phyloP scores from a whole-genome alignment of 2,797 vertebrate genomes.

The Heterohyrax brucei region DNA sequence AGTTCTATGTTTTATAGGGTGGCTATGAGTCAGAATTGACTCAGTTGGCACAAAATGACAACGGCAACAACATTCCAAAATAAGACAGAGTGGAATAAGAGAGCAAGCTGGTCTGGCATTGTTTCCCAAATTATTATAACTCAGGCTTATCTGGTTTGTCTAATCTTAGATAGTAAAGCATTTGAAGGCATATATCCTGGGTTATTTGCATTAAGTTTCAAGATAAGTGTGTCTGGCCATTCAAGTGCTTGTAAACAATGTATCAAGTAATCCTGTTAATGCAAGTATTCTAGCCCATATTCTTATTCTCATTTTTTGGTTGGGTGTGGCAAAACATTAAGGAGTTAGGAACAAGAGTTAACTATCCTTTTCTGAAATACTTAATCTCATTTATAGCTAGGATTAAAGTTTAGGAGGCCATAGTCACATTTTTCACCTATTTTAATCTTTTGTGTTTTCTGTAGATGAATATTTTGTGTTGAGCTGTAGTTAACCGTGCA shows the following conservation, averaged over 20 bases:
- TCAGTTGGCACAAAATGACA: background rate
- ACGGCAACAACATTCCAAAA: background rate
- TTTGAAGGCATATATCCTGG: constrained; percentile 53
- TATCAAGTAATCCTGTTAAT: constrained; percentile 25
- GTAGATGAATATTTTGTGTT: constrained; percentile 53
- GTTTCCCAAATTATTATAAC: constrained; percentile 4
- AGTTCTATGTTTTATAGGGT: background rate
- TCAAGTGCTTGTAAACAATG: constrained; percentile 16
- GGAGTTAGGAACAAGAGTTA: background rate
- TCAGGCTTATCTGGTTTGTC: background rate
- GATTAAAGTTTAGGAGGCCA: constrained; percentile 45
- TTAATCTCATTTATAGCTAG: constrained; percentile 31
- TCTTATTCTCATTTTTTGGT: constrained; percentile 3
- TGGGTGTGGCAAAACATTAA: constrained; percentile 39
- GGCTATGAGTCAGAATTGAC: background rate
- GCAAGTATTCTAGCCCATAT: background rate
- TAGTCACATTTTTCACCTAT: background rate
- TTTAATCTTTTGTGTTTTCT: constrained; percentile 52
- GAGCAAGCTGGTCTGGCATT: background rate
- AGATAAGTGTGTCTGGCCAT: constrained; percentile 17
- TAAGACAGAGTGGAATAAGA: background rate
- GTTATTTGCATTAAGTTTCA: constrained; percentile 57
- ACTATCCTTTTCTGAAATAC: background rate
- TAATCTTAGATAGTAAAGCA: background rate
- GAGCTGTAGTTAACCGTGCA: background rate